phyloP scores from a whole-genome alignment of 2,113 vertebrate species.

The Silurus asotus region DNA sequence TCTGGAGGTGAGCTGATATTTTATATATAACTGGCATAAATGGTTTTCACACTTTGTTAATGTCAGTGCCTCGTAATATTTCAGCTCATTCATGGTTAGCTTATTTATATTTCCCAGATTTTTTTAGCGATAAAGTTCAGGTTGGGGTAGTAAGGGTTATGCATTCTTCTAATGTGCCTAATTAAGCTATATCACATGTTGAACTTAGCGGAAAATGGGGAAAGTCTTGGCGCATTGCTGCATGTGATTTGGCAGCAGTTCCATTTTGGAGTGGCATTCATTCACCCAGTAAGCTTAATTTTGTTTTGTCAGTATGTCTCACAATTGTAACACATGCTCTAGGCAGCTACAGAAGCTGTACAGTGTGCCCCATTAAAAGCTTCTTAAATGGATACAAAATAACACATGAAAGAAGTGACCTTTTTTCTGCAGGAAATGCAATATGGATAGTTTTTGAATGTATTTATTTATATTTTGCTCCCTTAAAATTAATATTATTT shows the following conservation, averaged over 20 bases:
- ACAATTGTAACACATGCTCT: background rate
- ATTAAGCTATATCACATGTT: conserved; percentile 65
- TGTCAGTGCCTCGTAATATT: conserved; percentile 23
- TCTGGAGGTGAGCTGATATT: background rate
- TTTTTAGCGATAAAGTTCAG: conserved; percentile 35
- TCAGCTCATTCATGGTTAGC: background rate
- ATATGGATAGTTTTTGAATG: too few relatives aligned
- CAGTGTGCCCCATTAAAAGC: background rate
- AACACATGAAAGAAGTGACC: background rate
- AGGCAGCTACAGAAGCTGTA: background rate
- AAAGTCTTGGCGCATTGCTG: background rate
- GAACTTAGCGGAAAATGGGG: conserved; percentile 41
- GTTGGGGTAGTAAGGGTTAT: conserved; percentile 50
- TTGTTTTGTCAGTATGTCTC: background rate
- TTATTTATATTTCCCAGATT: conserved; percentile 10
- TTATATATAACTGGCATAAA: background rate
- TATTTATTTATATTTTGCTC: background rate
- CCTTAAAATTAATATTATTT: background rate
- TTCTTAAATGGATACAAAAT: background rate
- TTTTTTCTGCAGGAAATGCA: too few relatives aligned
- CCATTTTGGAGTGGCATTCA: background rate
- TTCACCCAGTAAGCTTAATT: background rate
- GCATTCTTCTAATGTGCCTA: conserved; percentile 60
- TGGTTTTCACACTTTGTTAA: conserved; percentile 51
- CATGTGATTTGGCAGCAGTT: conserved; percentile 12